phyloP scores from a whole-genome alignment of 2,797 vertebrate genomes.

The Rhodeus uyekii region DNA sequence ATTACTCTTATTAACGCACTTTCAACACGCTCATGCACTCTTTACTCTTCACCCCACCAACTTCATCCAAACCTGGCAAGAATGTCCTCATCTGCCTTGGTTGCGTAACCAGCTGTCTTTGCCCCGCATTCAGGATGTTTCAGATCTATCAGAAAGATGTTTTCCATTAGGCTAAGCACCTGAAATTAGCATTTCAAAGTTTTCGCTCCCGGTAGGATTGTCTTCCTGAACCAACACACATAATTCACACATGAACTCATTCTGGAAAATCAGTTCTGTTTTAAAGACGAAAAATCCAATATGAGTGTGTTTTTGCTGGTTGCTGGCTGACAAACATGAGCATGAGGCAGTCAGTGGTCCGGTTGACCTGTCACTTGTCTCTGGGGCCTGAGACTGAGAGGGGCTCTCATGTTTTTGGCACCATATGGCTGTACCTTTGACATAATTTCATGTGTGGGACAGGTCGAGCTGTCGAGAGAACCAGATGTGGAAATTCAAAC shows the following conservation, averaged over 20 bases:
- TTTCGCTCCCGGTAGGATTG: background rate
- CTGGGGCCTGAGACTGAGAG: background rate
- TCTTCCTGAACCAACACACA: background rate
- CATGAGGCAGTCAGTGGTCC: background rate
- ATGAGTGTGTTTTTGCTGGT: slow-evolving; percentile 19
- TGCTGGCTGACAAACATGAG: background rate
- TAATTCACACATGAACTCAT: background rate
- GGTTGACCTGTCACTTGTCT: background rate
- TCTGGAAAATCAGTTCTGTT: slow-evolving; percentile 17
- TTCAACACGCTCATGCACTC: slow-evolving; percentile 10
- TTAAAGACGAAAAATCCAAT: background rate
- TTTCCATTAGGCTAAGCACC: background rate
- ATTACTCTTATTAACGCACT: slow-evolving; percentile 17
- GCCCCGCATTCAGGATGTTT: slow-evolving; percentile 2
- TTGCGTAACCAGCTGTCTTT: slow-evolving; percentile 32
- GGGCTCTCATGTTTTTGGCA: background rate
- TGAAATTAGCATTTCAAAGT: background rate
- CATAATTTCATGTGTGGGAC: slow-evolving; percentile 5
- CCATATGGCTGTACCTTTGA: slow-evolving; percentile 16
- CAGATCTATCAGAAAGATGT: slow-evolving; percentile 10
- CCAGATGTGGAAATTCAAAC: slow-evolving; percentile 29
- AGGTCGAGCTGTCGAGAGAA: background rate
- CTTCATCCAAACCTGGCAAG: slow-evolving; percentile 10
- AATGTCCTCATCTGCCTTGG: slow-evolving; percentile 5
- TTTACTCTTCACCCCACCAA: background rate